Base-by-base conservation (phyloP, 2,888 invertebrate genomes). In the Blastobasis lacticolella region DNA sequence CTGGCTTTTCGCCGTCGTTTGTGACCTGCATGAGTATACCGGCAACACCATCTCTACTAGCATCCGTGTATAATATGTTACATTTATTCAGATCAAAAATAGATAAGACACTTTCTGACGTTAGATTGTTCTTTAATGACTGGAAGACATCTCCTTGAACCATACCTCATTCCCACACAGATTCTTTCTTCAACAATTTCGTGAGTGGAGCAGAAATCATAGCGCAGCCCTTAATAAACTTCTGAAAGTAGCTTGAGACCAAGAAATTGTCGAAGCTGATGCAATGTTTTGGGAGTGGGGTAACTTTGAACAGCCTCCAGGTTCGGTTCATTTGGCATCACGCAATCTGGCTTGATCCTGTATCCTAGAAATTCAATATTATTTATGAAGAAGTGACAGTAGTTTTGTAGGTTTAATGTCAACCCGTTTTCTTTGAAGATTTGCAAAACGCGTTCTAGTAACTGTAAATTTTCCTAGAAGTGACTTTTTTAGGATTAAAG, bases 31-130 rank as follows among this genome's bases (percentile, higher is more conserved):
- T 52, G 0, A 75, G 10, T 5, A 71, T 64, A 6, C 69, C 66
- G 6, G 67, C 69, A 10, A 73, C 23, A 5, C 75, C 73, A 0
- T 62, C 56, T 5, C 63, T 43, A 54, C 73, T 70, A 0, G 75
- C 75, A 47, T 75, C 75, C 0, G 74, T 74, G 48, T 74, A 74
- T 0, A 71, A 50, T 23, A 71, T 58, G 6, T 54, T 57, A 43
- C 56, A 49, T 6, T 55, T 57, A 0, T 48, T 49, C 0, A 59
- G 62, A 48, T 69, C 61, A 49, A 57, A 70, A 9, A 71, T 54
- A 5, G 52, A 37, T 6, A 64, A n/a, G n/a, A n/a, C n/a, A n/a
- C n/a, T n/a, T n/a, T n/a, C n/a, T n/a, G n/a, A n/a, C n/a, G n/a
- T n/a, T n/a, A n/a, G n/a, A n/a, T n/a, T n/a, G 46, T 1, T 55